Conservation (phyloP, 2,113 vertebrate genomes). For the Oenanthe oenanthe region DNA sequence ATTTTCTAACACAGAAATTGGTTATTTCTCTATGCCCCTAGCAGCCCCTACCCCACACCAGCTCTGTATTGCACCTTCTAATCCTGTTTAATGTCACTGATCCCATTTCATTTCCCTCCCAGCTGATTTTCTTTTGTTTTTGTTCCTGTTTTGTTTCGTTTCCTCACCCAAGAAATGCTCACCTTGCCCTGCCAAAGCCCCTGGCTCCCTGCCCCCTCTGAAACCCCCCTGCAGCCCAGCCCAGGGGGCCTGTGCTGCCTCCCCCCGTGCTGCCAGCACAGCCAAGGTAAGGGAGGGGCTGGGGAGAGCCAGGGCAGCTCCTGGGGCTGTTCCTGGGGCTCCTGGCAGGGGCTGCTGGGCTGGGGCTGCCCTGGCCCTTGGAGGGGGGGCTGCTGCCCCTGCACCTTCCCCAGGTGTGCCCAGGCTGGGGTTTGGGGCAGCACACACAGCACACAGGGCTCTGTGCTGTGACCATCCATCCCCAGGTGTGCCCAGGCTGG, state of each 20-base stretch:
- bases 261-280: slow-evolving; percentile 68
- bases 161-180: slow-evolving; percentile 81
- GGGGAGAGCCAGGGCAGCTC: too few relatives aligned
- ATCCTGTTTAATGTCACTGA: background rate
- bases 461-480: too few relatives aligned
- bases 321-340: too few relatives aligned
- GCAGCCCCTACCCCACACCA: background rate
- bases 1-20: background rate
- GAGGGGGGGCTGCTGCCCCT: too few relatives aligned
- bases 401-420: too few relatives aligned
- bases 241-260: slow-evolving; percentile 66
- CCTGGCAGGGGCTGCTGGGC: too few relatives aligned
- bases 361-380: too few relatives aligned
- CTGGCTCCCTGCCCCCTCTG: slow-evolving; percentile 73
- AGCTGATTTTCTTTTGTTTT: slow-evolving; percentile 43
- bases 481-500: too few relatives aligned
- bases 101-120: background rate
- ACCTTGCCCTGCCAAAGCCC: slow-evolving; percentile 79
- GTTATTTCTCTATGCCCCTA: background rate
- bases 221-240: slow-evolving; percentile 76
- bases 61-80: slow-evolving; percentile 36
- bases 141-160: slow-evolving; percentile 67
- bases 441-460: too few relatives aligned
- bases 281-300: too few relatives aligned
- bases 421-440: too few relatives aligned